Evolutionary conservation across 2,113 vertebrate genomes (phyloP).

Genomic region (Nycticebus coucang): DNA sequence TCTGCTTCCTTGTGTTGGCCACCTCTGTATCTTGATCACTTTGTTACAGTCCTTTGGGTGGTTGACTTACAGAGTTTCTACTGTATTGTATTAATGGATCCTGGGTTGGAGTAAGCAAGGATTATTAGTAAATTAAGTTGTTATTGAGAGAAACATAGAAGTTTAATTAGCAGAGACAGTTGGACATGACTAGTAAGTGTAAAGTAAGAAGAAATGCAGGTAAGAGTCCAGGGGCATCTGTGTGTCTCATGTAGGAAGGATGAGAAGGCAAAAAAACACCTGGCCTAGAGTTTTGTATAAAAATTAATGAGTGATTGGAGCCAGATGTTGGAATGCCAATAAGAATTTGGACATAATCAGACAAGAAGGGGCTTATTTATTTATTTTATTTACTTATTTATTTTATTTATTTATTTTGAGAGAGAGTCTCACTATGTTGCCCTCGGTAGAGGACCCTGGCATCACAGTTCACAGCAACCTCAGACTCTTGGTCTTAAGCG

Average conservation of each 20-base stretch:
- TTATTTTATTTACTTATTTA: too few species aligned
- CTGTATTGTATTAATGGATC: not conserved
- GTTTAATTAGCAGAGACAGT: not conserved
- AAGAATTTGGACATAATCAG: not conserved
- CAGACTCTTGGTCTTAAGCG: too few species aligned
- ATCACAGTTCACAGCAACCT: too few species aligned
- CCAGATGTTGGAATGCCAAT: not conserved
- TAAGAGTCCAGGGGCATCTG: not conserved
- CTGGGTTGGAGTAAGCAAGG: not conserved
- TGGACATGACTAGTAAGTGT: not conserved
- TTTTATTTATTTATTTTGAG: too few species aligned
- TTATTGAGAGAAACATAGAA: not conserved
- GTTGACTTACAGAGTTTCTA: too few species aligned
- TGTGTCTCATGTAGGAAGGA: not conserved
- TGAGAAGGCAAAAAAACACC: not conserved
- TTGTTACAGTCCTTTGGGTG: too few species aligned
- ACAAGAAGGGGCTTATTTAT: not conserved
- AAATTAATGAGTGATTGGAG: constrained; percentile 10
- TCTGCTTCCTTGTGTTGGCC: too few species aligned
- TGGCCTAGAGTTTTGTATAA: not conserved
- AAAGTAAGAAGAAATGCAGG: not conserved
- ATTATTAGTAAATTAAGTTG: not conserved
- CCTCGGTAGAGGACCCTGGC: too few species aligned
- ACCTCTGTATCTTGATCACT: too few species aligned
- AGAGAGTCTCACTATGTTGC: too few species aligned